phyloP scores from a whole-genome alignment of 2,888 invertebrate genomes.

The Lepidonotus clava region DNA sequence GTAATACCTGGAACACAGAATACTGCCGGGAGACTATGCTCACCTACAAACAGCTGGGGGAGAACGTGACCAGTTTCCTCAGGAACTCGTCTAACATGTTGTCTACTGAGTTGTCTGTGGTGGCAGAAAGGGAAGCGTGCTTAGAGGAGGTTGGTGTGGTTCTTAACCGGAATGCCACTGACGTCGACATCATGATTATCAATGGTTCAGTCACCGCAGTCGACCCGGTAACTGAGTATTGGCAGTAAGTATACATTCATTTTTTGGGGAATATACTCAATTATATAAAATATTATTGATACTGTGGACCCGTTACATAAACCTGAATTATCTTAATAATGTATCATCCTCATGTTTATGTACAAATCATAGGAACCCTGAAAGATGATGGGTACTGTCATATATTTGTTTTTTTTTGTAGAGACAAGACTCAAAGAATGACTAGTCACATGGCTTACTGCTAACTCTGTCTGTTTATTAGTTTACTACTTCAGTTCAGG shows the following conservation, averaged over 20 bases:
- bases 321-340: too few relatives aligned
- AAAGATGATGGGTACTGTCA: too few relatives aligned
- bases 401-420: too few relatives aligned
- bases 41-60: neutral
- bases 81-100: neutral
- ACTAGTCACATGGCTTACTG: too few relatives aligned
- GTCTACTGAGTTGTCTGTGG: neutral
- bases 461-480: too few relatives aligned
- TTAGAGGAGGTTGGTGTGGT: neutral
- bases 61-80: neutral
- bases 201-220: neutral
- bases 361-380: too few relatives aligned
- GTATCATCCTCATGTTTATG: too few relatives aligned
- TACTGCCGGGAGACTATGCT: slow-evolving; percentile 82
- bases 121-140: neutral
- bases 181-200: neutral
- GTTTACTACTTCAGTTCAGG: too few relatives aligned
- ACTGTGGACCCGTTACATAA: too few relatives aligned
- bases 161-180: neutral
- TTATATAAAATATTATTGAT: too few relatives aligned
- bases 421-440: too few relatives aligned
- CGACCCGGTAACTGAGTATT: slow-evolving; percentile 33
- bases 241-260: slow-evolving; percentile 40
- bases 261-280: too few relatives aligned
- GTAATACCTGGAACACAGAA: slow-evolving; percentile 89